phyloP scores from a whole-genome alignment of 2,113 vertebrate species.

The Papio anubis region DNA sequence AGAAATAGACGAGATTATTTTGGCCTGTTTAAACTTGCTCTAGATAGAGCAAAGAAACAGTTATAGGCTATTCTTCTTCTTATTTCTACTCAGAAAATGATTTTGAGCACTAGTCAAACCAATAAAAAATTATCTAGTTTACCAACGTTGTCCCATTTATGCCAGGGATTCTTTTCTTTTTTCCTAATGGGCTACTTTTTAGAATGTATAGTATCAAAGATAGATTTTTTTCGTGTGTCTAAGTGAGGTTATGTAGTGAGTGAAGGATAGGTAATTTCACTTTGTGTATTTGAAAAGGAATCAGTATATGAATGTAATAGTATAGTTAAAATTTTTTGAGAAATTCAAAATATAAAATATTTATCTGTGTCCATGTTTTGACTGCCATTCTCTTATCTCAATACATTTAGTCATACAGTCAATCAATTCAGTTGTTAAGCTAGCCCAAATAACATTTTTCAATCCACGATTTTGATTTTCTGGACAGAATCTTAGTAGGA shows the following conservation, averaged over 20 bases:
- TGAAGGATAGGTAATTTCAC: background rate
- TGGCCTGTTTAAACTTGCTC: background rate
- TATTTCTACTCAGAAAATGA: constrained; percentile 11
- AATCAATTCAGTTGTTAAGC: background rate
- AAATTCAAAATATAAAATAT: constrained; percentile 18
- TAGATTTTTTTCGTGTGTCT: background rate
- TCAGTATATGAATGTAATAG: background rate
- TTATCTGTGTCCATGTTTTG: background rate
- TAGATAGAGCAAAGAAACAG: background rate
- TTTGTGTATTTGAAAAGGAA: background rate
- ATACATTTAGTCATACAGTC: background rate
- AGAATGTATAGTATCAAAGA: background rate
- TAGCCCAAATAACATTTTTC: background rate
- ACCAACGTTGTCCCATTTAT: background rate
- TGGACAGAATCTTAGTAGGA: background rate
- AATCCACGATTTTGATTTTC: background rate
- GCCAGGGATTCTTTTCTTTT: background rate
- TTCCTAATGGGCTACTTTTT: background rate
- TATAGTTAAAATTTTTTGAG: background rate
- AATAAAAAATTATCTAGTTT: background rate
- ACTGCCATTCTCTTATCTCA: background rate
- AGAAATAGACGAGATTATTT: background rate
- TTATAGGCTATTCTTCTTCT: background rate
- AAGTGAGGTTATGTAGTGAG: background rate
- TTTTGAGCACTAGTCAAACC: background rate